Percentiles rank a stretch among this genome's conserved stretches.
Evolutionary conservation across 2,888 invertebrate species (phyloP).

Genomic region (Mythimna impura): DNA sequence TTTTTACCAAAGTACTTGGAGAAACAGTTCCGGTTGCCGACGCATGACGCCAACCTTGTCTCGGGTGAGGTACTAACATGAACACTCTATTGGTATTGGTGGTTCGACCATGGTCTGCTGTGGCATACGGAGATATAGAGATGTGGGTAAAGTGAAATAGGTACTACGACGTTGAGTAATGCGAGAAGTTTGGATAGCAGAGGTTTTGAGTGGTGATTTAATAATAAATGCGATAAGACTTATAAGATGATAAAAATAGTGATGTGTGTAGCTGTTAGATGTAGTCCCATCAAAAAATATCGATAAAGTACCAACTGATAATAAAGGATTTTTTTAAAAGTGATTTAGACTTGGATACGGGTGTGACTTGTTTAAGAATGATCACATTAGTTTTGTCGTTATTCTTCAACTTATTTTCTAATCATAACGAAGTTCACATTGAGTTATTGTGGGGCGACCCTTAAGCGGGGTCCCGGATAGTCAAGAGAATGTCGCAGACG

Average conservation of each 20-base stretch:
- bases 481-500: background rate
- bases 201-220: background rate
- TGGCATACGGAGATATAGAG: background rate
- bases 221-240: background rate
- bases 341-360: background rate
- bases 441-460: constrained; percentile 7
- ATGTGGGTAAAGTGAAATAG: background rate
- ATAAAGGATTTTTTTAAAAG: background rate
- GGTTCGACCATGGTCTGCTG: constrained; percentile 21
- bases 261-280: background rate
- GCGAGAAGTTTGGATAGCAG: background rate
- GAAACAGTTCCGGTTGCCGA: constrained; percentile 97
- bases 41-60: constrained; percentile 97
- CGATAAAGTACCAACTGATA: background rate
- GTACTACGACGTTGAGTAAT: background rate
- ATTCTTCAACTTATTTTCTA: constrained; percentile 1
- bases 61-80: constrained; percentile 92
- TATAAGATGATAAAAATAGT: background rate
- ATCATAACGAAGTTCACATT: constrained; percentile 3
- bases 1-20: constrained; percentile 98
- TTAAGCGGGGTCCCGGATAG: constrained; percentile 22
- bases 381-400: background rate
- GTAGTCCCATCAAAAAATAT: background rate
- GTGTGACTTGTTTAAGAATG: constrained; percentile 3
- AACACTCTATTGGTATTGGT: constrained; percentile 62